Evolutionary conservation across 2,888 invertebrate species (phyloP), one percentile per base, ranked within the genome.

Genomic region (Lissonota sp.): DNA sequence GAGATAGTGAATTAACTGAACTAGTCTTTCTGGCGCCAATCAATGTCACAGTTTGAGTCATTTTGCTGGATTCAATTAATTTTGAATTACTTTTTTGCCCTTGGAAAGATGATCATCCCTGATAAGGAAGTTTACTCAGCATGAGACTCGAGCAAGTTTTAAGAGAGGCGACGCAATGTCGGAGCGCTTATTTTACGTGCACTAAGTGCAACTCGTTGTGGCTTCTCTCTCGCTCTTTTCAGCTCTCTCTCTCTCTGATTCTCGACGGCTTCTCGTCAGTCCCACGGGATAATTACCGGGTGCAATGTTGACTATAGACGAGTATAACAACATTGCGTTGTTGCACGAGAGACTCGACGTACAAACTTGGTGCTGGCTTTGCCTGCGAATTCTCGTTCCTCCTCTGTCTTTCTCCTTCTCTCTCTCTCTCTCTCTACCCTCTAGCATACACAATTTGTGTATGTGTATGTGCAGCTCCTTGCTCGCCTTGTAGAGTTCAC

Each of bases 201-300:
- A 69, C 62, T 73, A 73, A 76, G 77, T 69, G 62, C 58, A 67
- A 67, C 66, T 69, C 72, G 46, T 78, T 69, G 67, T 44, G 16
- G 26, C 49, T 49, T 14, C 40, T 46, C 12, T 57, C 12, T 67
- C 39, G 57, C 39, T 49, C 14, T 39, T 44, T 49, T 57, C 37
- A 14, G 55, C 46, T 44, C 71, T 40, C 49, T 39, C 12, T 42
- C n/a, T 66, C 46, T 64, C 57, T 51, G 42, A 8, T 40, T 42
- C 67, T 66, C 26, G 57, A 26, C 49, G 10, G 57, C 63, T 66
- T 78, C 74, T 78, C 71, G 72, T 71, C 74, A 81, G 81, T 81
- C 81, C 74, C 81, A 78, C 81, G 78, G 78, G 78, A 78, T 81
- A 81, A 81, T 81, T 81, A 75, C 81, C 49, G 69, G 66, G 78